Evolutionary conservation across 1,140 invertebrate species (phyloP), one percentile per base, ranked within the genome.

Genomic region (Hetaerina americana): DNA sequence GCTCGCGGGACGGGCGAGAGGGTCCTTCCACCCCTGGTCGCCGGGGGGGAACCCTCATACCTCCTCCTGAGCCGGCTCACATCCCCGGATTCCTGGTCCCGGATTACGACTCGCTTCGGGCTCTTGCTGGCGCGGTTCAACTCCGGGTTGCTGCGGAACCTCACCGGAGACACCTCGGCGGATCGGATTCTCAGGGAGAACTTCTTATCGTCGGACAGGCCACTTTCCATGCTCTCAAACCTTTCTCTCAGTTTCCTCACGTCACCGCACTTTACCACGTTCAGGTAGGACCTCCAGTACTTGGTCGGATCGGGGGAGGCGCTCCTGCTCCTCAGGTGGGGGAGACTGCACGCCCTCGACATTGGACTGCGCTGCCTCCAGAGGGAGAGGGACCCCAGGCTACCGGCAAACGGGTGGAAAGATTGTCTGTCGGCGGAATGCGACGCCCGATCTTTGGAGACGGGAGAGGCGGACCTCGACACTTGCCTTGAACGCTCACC

Each of bases 61-160:
- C 84, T 87, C 15, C 83, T 82, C 0, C 85, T 82, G 5, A 90
- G 76, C 78, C 83, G 85, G 0, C 85, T 82, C 0, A 91, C 89
- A 75, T 88, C 88, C 15, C 86, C 82, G 25, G 81, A 74, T 77
- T 88, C 86, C 70, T 84, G 82, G n/a, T 81, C 77, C 40, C 82
- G 78, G 78, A 73, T 81, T 83, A 66, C 82, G 83, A 6, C 78
- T 81, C 74, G 84, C 77, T 27, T 87, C 75, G 72, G 85, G 84
- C 66, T 88, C 85, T 74, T 12, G 15, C 40, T 12, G 40, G 15
- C 15, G 10, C 83, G 81, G 70, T 86, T 83, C 27, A 93, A 80
- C 78, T 92, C 90, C 18, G 91, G 90, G 79, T 93, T 91, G 80
- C 91, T 93, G 71, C 85, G 87, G 77, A 87, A 88, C 72, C 87